These are phyloP conservation scores for Molossus alvarezi DNA, from an alignment of 2,797 vertebrate species.

Conservation along the genomic window DNA sequence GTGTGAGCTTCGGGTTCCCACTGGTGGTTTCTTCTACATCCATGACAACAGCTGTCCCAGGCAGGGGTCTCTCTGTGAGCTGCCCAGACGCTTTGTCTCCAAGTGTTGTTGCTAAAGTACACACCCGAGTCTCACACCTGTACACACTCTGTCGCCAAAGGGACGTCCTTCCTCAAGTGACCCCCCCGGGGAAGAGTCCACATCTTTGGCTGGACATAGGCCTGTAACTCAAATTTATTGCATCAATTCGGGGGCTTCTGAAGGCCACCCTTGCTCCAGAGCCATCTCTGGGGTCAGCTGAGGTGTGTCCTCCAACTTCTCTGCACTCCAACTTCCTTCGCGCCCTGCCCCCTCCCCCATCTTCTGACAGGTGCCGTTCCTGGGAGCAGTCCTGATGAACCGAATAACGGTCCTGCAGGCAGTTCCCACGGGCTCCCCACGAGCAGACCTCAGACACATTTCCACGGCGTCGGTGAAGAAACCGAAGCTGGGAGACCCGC, in stretches of 20 bases:
- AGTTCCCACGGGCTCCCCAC: background rate
- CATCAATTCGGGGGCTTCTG: background rate
- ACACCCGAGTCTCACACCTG: no score
- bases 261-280: background rate
- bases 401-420: background rate
- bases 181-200: background rate
- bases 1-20: background rate
- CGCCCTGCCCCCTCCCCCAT: background rate
- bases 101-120: background rate
- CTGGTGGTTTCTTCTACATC: no score
- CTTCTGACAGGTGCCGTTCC: background rate
- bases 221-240: background rate
- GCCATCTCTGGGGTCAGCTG: background rate
- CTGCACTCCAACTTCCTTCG: no score
- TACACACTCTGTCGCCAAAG: background rate
- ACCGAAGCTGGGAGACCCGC: no score
- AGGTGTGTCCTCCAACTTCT: background rate
- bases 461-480: no score
- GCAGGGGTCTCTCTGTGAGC: background rate
- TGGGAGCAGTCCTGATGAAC: background rate
- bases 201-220: rapidly evolving
- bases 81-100: background rate
- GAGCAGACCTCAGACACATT: no score
- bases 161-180: background rate
- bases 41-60: background rate